Evolutionary conservation across 2,888 invertebrate species (phyloP), one percentile per base, ranked within the genome.

Genomic region (Metalampra italica): DNA sequence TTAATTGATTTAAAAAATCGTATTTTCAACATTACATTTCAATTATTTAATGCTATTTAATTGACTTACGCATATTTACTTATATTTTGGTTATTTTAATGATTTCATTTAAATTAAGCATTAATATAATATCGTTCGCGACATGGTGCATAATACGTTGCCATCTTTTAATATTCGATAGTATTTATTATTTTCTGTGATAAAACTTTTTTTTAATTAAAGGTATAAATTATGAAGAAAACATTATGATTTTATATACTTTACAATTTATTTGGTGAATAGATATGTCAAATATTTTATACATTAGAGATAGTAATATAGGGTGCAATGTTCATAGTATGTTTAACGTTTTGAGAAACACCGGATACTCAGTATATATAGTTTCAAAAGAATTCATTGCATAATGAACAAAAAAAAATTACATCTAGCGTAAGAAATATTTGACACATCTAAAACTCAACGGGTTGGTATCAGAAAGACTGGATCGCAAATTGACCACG

Each of bases 121-220:
- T 29, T 39, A 34, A 54, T 56, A 56, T 60, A 51, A 58, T 63
- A 60, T 64, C 51, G 59, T 70, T 64, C 57, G 56, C 66, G 69
- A 64, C 64, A 60, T 72, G 86, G 85, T 82, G 86, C 83, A 78
- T 82, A 78, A 72, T 69, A 69, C 80, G 82, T 83, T 85, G 86
- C 85, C 85, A 85, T 85, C 75, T 70, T 71, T 65, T 65, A 68
- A 75, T 77, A 64, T 82, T 78, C 76, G 71, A 77, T 82, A 78
- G 82, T 86, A 81, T 82, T 84, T 82, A 82, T 86, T 82, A 63
- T 82, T 84, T 87, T 83, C 88, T 87, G 87, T 88, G 88, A 88
- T 88, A 88, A 78, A 75, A 56, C 66, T 71, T 66, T 40, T 37
- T 50, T 52, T 49, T 43, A 11, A 22, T 43, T 46, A 22, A 22